phyloP scores from a whole-genome alignment of 2,888 invertebrate genomes.

The Sarcophaga variegata region DNA sequence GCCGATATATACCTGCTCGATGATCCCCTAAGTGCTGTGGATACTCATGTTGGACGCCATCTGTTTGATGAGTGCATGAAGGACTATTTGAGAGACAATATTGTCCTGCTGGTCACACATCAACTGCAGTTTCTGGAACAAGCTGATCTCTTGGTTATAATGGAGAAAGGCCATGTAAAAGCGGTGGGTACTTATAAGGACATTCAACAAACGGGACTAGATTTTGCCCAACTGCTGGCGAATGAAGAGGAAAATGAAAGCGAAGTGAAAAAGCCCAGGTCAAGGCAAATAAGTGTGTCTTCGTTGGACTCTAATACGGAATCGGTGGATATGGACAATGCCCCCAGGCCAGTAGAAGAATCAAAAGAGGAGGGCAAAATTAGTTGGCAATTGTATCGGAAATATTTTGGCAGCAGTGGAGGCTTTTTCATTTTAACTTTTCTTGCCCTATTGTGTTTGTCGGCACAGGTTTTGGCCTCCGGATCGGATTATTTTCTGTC shows the following conservation, averaged over 20 bases:
- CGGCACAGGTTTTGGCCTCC: conserved; percentile 88
- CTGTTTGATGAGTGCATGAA: conserved; percentile 87
- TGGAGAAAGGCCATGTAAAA: conserved; percentile 79
- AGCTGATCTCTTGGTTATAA: conserved; percentile 83
- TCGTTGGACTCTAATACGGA: conserved; percentile 82
- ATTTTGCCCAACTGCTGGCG: conserved; percentile 89
- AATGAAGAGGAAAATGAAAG: conserved; percentile 81
- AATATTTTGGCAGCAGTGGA: conserved; percentile 88
- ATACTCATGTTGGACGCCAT: conserved; percentile 93
- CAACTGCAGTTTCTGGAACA: conserved; percentile 90
- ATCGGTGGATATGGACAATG: conserved; percentile 83
- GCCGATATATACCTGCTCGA: conserved; percentile 94
- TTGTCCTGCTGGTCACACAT: conserved; percentile 90
- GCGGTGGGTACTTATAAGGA: conserved; percentile 87
- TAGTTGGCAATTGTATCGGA: conserved; percentile 84
- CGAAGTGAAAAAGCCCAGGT: conserved; percentile 73
- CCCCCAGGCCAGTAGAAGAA: conserved; percentile 83
- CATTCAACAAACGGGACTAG: conserved; percentile 87
- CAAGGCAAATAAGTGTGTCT: conserved; percentile 78
- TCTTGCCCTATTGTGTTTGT: conserved; percentile 85
- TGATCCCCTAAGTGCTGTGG: conserved; percentile 95
- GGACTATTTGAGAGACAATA: conserved; percentile 84
- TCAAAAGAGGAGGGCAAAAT: conserved; percentile 85
- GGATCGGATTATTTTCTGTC: conserved; percentile 90
- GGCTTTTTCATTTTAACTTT: conserved; percentile 84